These are phyloP conservation scores for Peromyscus californicus DNA, from an alignment of 2,113 vertebrate genomes.

Conservation along the genomic window DNA sequence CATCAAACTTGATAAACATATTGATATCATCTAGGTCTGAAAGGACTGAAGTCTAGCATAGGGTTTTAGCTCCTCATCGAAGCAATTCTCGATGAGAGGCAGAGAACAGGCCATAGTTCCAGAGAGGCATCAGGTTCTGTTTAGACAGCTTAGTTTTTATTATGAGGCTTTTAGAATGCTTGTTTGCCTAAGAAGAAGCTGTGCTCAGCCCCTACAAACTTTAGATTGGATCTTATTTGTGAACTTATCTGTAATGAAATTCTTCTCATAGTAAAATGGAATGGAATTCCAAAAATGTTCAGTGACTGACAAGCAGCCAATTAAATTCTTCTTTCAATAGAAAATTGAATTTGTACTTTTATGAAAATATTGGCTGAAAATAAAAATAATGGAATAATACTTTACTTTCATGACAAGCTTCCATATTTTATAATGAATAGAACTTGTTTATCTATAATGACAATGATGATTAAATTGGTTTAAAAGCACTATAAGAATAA, in stretches of 20 bases:
- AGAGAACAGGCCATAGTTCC: not conserved
- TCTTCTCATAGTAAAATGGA: constrained; percentile 52
- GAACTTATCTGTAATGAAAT: constrained; percentile 64
- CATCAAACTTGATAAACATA: not conserved
- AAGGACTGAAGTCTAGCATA: not conserved
- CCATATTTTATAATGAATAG: not conserved
- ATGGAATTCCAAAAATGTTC: constrained; percentile 59
- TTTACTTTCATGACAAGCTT: not conserved
- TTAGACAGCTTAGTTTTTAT: not conserved
- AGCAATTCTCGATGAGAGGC: not conserved
- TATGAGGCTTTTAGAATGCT: not conserved
- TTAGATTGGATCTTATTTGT: constrained; percentile 39
- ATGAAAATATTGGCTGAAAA: constrained; percentile 39
- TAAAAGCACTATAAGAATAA: not conserved
- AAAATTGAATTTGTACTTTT: constrained; percentile 55
- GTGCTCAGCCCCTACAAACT: constrained; percentile 57
- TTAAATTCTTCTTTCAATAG: constrained; percentile 61
- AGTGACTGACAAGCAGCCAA: constrained; percentile 51
- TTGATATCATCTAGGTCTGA: not conserved
- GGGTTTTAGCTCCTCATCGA: not conserved
- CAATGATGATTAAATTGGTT: not conserved
- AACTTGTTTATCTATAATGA: not conserved
- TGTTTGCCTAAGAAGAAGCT: constrained; percentile 37
- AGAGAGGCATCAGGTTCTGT: not conserved
- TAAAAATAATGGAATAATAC: constrained; percentile 19